Percentiles rank a stretch among this genome's conserved stretches.
phyloP scores from a whole-genome alignment of 1,140 invertebrate genomes.

The Phymastichus coffea region DNA sequence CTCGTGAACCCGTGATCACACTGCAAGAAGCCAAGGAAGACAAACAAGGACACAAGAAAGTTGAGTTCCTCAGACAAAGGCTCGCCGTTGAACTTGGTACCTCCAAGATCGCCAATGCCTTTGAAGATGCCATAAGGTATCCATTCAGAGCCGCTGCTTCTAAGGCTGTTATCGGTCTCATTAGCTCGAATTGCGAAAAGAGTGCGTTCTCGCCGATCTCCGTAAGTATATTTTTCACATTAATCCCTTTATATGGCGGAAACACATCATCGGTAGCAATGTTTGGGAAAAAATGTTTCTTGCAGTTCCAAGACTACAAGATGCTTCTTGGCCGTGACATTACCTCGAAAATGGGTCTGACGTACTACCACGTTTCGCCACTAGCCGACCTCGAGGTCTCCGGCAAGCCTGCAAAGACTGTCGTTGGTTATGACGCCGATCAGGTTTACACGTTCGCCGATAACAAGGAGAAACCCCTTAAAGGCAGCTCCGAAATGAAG shows the following conservation, averaged over 20 bases:
- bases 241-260: not conserved
- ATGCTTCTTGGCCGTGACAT: constrained; percentile 48
- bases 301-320: constrained; percentile 54
- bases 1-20: constrained; percentile 31
- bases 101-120: constrained; percentile 54
- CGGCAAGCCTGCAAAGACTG: constrained; percentile 53
- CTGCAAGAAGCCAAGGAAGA: constrained; percentile 44
- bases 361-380: constrained; percentile 49
- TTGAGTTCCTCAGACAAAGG: constrained; percentile 42
- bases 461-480: constrained; percentile 60
- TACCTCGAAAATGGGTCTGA: constrained; percentile 48
- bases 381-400: constrained; percentile 49
- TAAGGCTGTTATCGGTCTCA: constrained; percentile 61
- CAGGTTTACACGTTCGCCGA: constrained; percentile 60
- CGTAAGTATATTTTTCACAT: constrained; percentile 33
- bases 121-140: constrained; percentile 60
- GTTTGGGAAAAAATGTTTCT: constrained; percentile 1
- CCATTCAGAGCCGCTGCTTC: constrained; percentile 64
- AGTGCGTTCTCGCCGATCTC: constrained; percentile 46
- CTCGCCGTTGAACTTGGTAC: constrained; percentile 48
- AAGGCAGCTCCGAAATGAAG: constrained; percentile 53
- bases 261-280: not conserved
- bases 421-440: constrained; percentile 58
- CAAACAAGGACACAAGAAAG: constrained; percentile 24
- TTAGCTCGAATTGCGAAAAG: constrained; percentile 48